Conservation (phyloP, 2,888 invertebrate species). For the Platycnemis pennipes region DNA sequence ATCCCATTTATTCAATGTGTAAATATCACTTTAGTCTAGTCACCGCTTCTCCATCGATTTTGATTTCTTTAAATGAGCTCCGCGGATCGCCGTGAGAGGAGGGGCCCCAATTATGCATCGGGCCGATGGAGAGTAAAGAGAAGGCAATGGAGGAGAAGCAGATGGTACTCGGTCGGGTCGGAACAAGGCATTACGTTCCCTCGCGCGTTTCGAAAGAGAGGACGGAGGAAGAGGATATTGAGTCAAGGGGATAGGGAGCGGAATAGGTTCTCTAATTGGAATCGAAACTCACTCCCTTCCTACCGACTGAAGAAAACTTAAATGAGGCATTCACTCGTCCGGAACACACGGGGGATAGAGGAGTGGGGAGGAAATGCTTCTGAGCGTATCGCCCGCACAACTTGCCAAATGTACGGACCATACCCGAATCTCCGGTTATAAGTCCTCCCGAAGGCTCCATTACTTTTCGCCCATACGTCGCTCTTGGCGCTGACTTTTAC, state of each 20-base stretch:
- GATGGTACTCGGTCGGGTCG: not conserved
- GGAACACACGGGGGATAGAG: not conserved
- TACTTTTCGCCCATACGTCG: not conserved
- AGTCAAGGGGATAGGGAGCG: not conserved
- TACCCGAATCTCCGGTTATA: not conserved
- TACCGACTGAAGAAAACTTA: not conserved
- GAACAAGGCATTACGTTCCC: not conserved
- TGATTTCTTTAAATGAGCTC: not conserved
- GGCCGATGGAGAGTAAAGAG: not conserved
- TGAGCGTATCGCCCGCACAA: not conserved
- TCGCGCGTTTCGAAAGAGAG: not conserved
- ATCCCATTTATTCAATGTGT: too few species aligned
- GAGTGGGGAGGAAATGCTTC: not conserved
- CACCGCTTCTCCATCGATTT: not conserved
- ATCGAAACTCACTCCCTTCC: slow-evolving; percentile 3
- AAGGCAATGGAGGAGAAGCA: not conserved
- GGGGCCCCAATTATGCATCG: not conserved
- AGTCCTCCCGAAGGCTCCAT: not conserved
- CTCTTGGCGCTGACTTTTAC: not conserved
- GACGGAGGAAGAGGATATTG: not conserved
- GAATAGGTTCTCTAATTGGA: slow-evolving; percentile 10
- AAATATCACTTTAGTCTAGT: too few species aligned
- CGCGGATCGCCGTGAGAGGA: not conserved
- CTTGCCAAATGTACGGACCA: not conserved
- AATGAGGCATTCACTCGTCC: slow-evolving; percentile 20